phyloP scores from a whole-genome alignment of 2,797 vertebrate species.

The Thaleichthys pacificus region DNA sequence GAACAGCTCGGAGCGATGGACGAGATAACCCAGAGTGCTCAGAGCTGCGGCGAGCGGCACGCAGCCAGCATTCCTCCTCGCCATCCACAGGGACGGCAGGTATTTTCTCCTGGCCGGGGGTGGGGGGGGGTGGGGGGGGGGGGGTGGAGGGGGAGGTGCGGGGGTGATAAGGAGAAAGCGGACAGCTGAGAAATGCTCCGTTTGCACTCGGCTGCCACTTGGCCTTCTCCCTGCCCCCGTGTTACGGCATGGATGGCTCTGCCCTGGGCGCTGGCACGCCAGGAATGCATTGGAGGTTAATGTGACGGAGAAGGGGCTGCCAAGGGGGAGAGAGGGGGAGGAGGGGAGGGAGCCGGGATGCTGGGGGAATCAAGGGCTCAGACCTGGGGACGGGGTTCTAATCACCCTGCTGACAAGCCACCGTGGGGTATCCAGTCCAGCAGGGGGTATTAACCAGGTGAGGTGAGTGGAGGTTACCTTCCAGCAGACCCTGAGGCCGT shows the following conservation, averaged over 20 bases:
- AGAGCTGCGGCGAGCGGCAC: constrained; percentile 23
- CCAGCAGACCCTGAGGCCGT: neutral
- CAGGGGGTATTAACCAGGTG: neutral
- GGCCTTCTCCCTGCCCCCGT: neutral
- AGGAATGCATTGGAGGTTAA: constrained; percentile 40
- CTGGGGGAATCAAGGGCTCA: constrained; percentile 6
- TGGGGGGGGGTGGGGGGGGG: no score
- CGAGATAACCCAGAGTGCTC: constrained; percentile 40
- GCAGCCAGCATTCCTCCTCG: constrained; percentile 35
- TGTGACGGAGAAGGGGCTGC: constrained; percentile 18
- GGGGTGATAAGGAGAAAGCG: constrained; percentile 43
- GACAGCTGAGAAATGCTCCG: constrained; percentile 26
- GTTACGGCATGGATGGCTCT: constrained; percentile 30
- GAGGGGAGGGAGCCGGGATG: neutral
- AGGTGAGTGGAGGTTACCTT: neutral
- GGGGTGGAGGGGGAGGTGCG: no score
- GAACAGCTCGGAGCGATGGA: constrained; percentile 34
- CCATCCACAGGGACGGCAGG: constrained; percentile 33
- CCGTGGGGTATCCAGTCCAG: neutral
- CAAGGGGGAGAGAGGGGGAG: neutral
- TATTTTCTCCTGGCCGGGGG: constrained; percentile 20
- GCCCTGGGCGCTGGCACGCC: constrained; percentile 31
- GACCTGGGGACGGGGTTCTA: constrained; percentile 13
- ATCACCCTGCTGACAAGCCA: constrained; percentile 4
- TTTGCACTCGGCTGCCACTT: constrained; percentile 20